Percentiles rank a stretch among this genome's conserved stretches.
Conservation (phyloP, 2,113 vertebrate genomes). For the Sinocyclocheilus anophthalmus region DNA sequence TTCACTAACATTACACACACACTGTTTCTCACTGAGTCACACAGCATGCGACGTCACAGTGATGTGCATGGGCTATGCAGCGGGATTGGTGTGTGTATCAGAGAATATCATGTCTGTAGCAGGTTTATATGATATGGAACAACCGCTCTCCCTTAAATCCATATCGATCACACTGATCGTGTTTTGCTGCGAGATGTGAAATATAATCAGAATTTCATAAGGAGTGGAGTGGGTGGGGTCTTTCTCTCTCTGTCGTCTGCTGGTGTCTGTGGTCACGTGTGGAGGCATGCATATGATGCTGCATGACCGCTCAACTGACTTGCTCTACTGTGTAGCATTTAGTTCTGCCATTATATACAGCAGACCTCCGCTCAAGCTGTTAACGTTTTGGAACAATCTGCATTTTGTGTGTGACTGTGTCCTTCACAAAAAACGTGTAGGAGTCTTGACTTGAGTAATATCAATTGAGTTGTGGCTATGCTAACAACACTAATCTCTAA, state of each 20-base stretch:
- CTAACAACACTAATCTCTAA: no score
- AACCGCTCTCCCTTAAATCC: not conserved
- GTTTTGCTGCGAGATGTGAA: slow-evolving; percentile 19
- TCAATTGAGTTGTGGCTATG: no score
- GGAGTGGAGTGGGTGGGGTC: slow-evolving; percentile 7
- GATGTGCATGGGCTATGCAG: not conserved
- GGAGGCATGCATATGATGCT: slow-evolving; percentile 1
- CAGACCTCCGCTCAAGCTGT: not conserved
- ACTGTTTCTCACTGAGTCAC: slow-evolving; percentile 3
- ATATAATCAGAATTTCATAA: not conserved
- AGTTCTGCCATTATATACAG: not conserved
- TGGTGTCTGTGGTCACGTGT: slow-evolving; percentile 14
- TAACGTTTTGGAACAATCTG: no score
- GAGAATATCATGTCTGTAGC: slow-evolving; percentile 1
- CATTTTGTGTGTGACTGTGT: no score
- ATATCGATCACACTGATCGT: not conserved
- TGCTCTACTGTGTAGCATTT: not conserved
- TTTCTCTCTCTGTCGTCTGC: not conserved
- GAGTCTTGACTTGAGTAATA: no score
- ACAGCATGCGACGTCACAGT: not conserved
- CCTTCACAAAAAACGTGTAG: no score
- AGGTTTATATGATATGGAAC: not conserved
- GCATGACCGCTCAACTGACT: slow-evolving; percentile 13
- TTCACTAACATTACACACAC: slow-evolving; percentile 5
- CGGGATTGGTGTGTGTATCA: not conserved